These are phyloP conservation scores for Cancer borealis DNA, from an alignment of 2,888 invertebrate genomes.

Conservation along the genomic window DNA sequence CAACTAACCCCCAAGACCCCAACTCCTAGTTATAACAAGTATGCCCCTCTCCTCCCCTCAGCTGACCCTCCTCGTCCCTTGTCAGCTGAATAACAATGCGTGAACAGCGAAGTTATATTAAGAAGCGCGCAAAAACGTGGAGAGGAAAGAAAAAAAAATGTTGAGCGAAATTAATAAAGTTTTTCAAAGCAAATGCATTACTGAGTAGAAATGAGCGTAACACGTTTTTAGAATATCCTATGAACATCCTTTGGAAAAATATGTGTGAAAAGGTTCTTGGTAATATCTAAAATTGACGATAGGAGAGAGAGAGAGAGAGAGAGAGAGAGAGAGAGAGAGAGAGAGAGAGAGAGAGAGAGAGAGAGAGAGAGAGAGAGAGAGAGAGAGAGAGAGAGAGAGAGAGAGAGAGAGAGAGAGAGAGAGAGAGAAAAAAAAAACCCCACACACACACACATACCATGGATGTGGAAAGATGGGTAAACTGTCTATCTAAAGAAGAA, in stretches of 20 bases:
- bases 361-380: conserved; percentile 29
- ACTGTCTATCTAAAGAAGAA: not conserved
- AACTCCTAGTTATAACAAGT: not conserved
- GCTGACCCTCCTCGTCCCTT: not conserved
- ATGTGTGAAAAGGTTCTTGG: not conserved
- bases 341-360: conserved; percentile 20
- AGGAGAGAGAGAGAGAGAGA: not conserved
- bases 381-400: conserved; percentile 32
- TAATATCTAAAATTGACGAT: not conserved
- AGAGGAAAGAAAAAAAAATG: not conserved
- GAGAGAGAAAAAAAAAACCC: not conserved
- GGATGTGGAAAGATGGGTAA: not conserved
- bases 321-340: not conserved
- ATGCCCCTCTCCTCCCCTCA: not conserved
- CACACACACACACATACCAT: not conserved
- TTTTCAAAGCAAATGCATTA: not conserved
- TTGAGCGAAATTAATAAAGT: not conserved
- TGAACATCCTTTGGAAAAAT: not conserved
- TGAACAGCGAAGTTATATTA: not conserved
- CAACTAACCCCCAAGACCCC: not conserved
- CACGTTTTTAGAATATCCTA: not conserved
- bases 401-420: conserved; percentile 32
- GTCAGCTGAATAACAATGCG: not conserved
- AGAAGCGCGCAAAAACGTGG: not conserved
- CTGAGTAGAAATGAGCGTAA: not conserved